Percentiles rank a stretch among this genome's conserved stretches.
These are phyloP conservation scores for Cheilosia vernalis DNA, from an alignment of 2,888 invertebrate species.

Conservation along the genomic window DNA sequence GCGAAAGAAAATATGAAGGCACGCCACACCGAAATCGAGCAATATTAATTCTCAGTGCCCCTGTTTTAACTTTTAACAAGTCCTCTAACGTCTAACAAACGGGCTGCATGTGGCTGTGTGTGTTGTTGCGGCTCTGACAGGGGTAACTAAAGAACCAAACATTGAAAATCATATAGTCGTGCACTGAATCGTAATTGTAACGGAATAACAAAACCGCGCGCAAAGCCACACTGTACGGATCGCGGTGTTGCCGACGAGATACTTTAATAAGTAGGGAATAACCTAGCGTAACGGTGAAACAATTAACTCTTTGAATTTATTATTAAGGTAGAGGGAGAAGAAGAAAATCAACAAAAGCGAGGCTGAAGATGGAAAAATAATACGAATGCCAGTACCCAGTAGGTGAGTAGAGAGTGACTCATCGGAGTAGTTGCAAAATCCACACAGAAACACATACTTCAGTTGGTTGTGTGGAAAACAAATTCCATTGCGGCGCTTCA, in stretches of 20 bases:
- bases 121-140: constrained; percentile 32
- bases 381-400: not conserved
- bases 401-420: constrained; percentile 31
- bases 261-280: constrained; percentile 67
- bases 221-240: constrained; percentile 17
- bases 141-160: constrained; percentile 34
- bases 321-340: constrained; percentile 29
- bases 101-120: not conserved
- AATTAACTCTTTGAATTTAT: constrained; percentile 71
- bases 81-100: not conserved
- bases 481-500: constrained; percentile 14
- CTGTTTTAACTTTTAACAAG: constrained; percentile 26
- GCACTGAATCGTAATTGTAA: constrained; percentile 75
- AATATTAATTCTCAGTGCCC: constrained; percentile 66
- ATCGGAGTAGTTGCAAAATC: constrained; percentile 46
- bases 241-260: constrained; percentile 25
- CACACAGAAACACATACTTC: not conserved
- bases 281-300: constrained; percentile 74
- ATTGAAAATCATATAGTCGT: constrained; percentile 74
- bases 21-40: constrained; percentile 45
- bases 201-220: constrained; percentile 68
- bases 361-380: constrained; percentile 14
- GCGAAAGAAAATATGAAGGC: constrained; percentile 4
- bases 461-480: not conserved
- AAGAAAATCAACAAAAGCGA: constrained; percentile 1